A percentile compares a stretch with the other conserved stretches of the same genome.
phyloP scores from a whole-genome alignment of 1,140 invertebrate species.

The Acromyrmex charruanus region DNA sequence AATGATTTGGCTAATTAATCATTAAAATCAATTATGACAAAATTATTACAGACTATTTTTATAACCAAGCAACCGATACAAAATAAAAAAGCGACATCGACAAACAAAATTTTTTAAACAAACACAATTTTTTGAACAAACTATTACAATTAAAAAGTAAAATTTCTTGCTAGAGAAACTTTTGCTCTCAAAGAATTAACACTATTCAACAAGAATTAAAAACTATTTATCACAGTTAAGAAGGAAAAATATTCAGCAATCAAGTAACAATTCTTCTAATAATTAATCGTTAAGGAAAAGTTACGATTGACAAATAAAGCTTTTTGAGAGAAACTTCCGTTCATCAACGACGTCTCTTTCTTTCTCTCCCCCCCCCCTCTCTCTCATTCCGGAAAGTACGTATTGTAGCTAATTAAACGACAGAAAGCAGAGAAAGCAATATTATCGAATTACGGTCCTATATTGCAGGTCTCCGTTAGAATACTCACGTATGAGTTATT shows the following conservation, averaged over 20 bases:
- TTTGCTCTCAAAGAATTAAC: background rate
- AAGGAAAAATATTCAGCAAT: conserved; percentile 5
- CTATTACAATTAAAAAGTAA: background rate
- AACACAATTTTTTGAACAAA: background rate
- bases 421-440: conserved; percentile 60
- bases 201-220: background rate
- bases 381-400: background rate
- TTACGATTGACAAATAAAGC: conserved; percentile 23
- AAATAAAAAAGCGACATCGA: background rate
- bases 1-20: background rate
- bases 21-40: background rate
- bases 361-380: background rate
- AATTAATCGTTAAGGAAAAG: background rate
- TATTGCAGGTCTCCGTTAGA: conserved; percentile 31
- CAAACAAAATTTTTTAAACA: background rate
- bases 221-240: background rate
- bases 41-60: background rate
- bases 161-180: background rate
- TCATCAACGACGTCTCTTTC: background rate
- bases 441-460: conserved; percentile 45
- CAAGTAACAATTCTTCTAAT: conserved; percentile 5
- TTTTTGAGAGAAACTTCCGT: conserved; percentile 32
- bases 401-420: conserved; percentile 44
- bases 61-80: too few relatives aligned
- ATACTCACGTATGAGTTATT: conserved; percentile 64